Conservation (phyloP, 2,888 invertebrate genomes). For the Mesorhabditis belari region DNA sequence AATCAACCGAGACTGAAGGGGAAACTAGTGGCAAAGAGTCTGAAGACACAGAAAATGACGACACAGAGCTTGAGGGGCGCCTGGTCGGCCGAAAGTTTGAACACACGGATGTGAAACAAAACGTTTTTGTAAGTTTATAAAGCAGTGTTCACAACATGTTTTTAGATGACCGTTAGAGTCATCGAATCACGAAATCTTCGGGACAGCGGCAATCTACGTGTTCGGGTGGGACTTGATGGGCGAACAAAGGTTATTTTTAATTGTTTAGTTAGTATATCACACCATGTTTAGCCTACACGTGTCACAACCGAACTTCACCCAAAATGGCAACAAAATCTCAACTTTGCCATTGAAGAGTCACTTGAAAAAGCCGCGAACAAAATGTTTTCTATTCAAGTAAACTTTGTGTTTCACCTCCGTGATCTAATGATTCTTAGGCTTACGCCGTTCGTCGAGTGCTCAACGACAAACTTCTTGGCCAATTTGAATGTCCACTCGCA, state of each 20-base stretch:
- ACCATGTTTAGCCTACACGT: constrained; percentile 17
- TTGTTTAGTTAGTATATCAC: no score
- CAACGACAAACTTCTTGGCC: background rate
- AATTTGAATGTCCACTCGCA: background rate
- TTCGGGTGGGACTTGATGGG: constrained; percentile 2
- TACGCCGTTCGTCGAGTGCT: constrained; percentile 1
- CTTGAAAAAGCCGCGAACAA: constrained; percentile 25
- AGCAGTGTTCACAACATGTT: no score
- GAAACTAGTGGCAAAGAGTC: no score
- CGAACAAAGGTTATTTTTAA: constrained; percentile 1
- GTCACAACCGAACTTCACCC: constrained; percentile 25
- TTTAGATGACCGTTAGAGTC: constrained; percentile 20
- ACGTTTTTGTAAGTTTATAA: no score
- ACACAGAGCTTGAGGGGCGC: no score
- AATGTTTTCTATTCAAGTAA: constrained; percentile 21
- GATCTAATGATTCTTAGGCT: constrained; percentile 2
- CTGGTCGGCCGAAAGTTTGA: no score
- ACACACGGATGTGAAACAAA: no score
- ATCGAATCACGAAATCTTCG: constrained; percentile 30
- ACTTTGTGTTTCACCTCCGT: background rate
- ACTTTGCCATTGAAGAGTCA: constrained; percentile 10
- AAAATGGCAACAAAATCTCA: constrained; percentile 24
- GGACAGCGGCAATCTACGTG: constrained; percentile 4
- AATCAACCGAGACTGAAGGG: no score
- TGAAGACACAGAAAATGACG: no score